A percentile compares a stretch with the other conserved stretches of the same genome.
Evolutionary conservation across 2,888 invertebrate species (phyloP).

Genomic region (Eupithecia pulchellata): DNA sequence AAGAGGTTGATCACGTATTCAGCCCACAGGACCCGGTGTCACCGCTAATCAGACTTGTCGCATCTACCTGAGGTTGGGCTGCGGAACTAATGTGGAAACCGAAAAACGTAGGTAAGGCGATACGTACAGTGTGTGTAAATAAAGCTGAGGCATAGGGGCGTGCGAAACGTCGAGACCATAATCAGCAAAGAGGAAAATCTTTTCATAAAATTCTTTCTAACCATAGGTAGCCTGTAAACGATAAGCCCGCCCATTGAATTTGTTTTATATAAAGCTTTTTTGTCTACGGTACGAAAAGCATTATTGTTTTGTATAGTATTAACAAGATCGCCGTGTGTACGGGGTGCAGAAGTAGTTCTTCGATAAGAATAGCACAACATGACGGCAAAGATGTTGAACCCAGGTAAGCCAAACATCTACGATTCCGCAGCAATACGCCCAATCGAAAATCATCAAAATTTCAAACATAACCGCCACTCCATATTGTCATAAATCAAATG

Average conservation of each 20-base stretch:
- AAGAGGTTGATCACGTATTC: slow-evolving; percentile 56
- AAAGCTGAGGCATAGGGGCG: slow-evolving; percentile 9
- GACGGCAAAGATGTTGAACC: slow-evolving; percentile 11
- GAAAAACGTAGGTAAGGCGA: slow-evolving; percentile 46
- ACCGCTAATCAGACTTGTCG: slow-evolving; percentile 67
- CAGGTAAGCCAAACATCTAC: slow-evolving; percentile 13
- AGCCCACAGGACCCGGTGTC: slow-evolving; percentile 52
- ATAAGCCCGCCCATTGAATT: too few species aligned
- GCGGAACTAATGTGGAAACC: slow-evolving; percentile 48
- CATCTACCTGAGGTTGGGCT: slow-evolving; percentile 59
- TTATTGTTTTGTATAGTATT: too few species aligned
- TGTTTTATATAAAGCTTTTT: too few species aligned
- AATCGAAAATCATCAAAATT: slow-evolving; percentile 40
- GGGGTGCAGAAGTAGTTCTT: neutral
- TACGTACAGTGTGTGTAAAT: slow-evolving; percentile 26
- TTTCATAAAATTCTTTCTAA: neutral
- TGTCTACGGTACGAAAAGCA: too few species aligned
- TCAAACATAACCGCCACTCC: slow-evolving; percentile 37
- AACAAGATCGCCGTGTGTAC: neutral
- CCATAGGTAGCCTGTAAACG: too few species aligned
- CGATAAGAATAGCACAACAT: slow-evolving; percentile 7
- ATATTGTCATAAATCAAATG: slow-evolving; percentile 46
- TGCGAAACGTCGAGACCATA: neutral
- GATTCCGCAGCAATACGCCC: slow-evolving; percentile 10
- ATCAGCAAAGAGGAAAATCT: neutral